phyloP scores from a whole-genome alignment of 2,797 vertebrate genomes.

The Diplodus puntazzo region DNA sequence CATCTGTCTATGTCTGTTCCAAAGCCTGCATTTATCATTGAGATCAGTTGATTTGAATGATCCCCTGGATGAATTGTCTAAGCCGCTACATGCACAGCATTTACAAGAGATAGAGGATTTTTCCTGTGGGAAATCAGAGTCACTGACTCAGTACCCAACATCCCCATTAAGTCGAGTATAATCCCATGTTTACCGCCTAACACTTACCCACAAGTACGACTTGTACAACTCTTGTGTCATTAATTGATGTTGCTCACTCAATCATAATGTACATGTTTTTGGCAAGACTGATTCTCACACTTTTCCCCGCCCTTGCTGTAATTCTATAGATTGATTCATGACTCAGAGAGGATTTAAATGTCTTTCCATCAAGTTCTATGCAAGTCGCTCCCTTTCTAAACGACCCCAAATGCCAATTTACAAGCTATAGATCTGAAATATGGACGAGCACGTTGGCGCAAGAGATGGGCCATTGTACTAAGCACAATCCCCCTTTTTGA shows the following conservation, averaged over 20 bases:
- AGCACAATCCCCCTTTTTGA: constrained; percentile 72
- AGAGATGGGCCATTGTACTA: constrained; percentile 61
- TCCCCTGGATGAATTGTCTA: constrained; percentile 75
- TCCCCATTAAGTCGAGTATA: constrained; percentile 77
- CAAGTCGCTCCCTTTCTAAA: constrained; percentile 31
- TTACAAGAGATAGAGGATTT: constrained; percentile 72
- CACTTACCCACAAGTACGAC: constrained; percentile 42
- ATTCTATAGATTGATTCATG: constrained; percentile 15
- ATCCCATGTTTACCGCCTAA: constrained; percentile 66
- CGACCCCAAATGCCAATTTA: constrained; percentile 49
- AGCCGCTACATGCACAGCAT: constrained; percentile 71
- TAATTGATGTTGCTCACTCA: constrained; percentile 62
- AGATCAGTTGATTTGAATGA: constrained; percentile 82
- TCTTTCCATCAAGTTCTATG: constrained; percentile 31
- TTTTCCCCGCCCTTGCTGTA: not conserved
- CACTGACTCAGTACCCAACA: constrained; percentile 71
- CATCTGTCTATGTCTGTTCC: constrained; percentile 75
- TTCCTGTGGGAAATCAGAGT: constrained; percentile 83
- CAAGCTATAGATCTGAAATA: constrained; percentile 64
- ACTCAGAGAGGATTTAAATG: constrained; percentile 43
- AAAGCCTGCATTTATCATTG: constrained; percentile 74
- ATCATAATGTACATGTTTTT: constrained; percentile 34
- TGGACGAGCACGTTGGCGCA: constrained; percentile 47
- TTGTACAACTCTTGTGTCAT: constrained; percentile 49
- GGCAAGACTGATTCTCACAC: too few relatives aligned